Percentiles rank a stretch among this genome's conserved stretches.
Conservation (phyloP, 1,140 invertebrate genomes). For the Araneus ventricosus region DNA sequence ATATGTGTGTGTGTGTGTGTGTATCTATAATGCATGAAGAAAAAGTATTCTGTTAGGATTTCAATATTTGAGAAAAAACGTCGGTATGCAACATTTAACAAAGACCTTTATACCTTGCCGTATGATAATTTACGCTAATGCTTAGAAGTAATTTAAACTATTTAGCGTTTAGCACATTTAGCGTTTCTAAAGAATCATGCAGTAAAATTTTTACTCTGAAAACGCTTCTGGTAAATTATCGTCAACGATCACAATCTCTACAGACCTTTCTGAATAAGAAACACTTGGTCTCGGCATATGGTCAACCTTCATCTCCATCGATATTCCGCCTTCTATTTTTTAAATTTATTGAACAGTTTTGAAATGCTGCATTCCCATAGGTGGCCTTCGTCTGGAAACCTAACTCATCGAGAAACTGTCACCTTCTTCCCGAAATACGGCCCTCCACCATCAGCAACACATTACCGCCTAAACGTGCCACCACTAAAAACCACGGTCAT, state of each 20-base stretch:
- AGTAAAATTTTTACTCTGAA: not conserved
- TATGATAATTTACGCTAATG: too few species aligned
- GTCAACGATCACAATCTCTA: not conserved
- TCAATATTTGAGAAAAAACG: too few species aligned
- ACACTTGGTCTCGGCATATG: not conserved
- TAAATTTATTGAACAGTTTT: not conserved
- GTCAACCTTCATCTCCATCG: not conserved
- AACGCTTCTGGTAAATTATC: not conserved
- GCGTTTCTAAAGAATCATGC: too few species aligned
- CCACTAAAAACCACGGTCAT: not conserved
- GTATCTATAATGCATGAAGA: too few species aligned
- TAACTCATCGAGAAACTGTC: slow-evolving; percentile 26
- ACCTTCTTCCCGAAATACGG: not conserved
- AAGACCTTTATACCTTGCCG: too few species aligned
- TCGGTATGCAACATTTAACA: too few species aligned
- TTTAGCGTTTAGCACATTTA: too few species aligned
- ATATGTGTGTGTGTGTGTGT: too few species aligned
- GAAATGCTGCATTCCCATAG: not conserved
- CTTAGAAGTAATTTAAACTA: too few species aligned
- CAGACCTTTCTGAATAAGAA: not conserved
- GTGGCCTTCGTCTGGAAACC: not conserved
- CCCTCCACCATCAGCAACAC: not conserved
- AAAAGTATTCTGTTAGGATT: too few species aligned
- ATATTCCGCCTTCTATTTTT: not conserved
- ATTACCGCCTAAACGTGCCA: not conserved